These are phyloP conservation scores for Ariopsis seemanni DNA, from an alignment of 2,113 vertebrate genomes.

Conservation along the genomic window DNA sequence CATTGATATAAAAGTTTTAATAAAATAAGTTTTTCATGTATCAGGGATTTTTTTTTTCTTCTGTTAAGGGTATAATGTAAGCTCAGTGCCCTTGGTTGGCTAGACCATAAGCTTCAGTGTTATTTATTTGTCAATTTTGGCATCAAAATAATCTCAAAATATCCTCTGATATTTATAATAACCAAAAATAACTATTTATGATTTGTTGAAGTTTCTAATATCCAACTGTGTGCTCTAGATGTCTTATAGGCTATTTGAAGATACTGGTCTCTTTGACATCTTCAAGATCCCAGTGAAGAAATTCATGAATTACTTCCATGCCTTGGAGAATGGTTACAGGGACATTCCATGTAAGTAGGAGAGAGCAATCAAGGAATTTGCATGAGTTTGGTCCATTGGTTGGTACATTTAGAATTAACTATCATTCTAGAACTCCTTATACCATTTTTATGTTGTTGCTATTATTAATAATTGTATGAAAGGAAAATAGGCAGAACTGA, in stretches of 20 bases:
- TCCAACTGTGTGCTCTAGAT: conserved; percentile 74
- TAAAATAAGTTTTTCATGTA: not conserved
- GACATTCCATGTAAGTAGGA: conserved; percentile 94
- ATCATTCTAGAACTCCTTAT: not conserved
- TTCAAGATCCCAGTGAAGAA: conserved; percentile 95
- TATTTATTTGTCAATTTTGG: not conserved
- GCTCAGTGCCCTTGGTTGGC: not conserved
- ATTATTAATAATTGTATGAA: not conserved
- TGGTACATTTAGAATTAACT: not conserved
- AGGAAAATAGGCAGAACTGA: not conserved
- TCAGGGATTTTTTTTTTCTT: not conserved
- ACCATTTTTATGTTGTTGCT: not conserved
- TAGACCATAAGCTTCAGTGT: not conserved
- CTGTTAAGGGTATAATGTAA: not conserved
- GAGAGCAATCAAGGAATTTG: not conserved
- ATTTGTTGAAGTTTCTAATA: not conserved
- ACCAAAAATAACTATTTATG: not conserved
- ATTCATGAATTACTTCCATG: conserved; percentile 99
- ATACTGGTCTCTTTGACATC: conserved; percentile 92
- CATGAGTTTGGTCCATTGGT: not conserved
- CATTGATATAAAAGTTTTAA: too few relatives aligned
- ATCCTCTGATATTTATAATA: not conserved
- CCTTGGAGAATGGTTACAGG: conserved; percentile 94
- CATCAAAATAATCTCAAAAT: not conserved
- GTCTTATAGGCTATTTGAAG: conserved; percentile 94